Conservation (phyloP, 2,797 vertebrate genomes). For the Caiman crocodilus region DNA sequence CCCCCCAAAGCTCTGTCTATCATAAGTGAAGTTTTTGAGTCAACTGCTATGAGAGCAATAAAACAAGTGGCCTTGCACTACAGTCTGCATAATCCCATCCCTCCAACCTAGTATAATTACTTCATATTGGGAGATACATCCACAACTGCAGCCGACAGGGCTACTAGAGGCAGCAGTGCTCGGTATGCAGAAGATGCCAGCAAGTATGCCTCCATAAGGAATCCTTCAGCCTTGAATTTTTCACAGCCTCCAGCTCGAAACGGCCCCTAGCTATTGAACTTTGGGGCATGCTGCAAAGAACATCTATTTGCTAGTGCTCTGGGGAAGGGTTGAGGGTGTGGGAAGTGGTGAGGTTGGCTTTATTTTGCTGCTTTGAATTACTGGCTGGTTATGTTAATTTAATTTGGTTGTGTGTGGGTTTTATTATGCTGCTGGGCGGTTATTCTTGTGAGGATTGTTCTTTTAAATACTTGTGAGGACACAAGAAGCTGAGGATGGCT, state of each 20-base stretch:
- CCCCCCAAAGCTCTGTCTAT: slow-evolving; percentile 13
- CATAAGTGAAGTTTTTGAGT: slow-evolving; percentile 20
- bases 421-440: not conserved
- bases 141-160: not conserved
- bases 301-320: not conserved
- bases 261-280: not conserved
- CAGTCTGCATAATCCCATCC: slow-evolving; percentile 41
- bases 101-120: slow-evolving; percentile 70
- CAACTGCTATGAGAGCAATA: slow-evolving; percentile 51
- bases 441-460: not conserved
- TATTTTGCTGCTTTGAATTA: slow-evolving; percentile 27
- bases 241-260: not conserved
- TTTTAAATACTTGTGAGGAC: slow-evolving; percentile 28
- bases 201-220: not conserved
- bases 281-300: fast-evolving
- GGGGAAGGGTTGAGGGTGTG: not conserved
- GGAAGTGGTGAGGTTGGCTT: not conserved
- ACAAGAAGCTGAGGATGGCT: not conserved
- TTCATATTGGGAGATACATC: not conserved
- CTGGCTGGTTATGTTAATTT: not conserved
- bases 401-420: slow-evolving; percentile 8
- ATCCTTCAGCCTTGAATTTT: fast-evolving
- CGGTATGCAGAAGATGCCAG: not conserved
- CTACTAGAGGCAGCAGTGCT: not conserved
- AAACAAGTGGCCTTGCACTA: slow-evolving; percentile 71